Percentiles rank a stretch among this genome's conserved stretches.
phyloP scores from a whole-genome alignment of 2,113 vertebrate species.

The Mesitornis unicolor region DNA sequence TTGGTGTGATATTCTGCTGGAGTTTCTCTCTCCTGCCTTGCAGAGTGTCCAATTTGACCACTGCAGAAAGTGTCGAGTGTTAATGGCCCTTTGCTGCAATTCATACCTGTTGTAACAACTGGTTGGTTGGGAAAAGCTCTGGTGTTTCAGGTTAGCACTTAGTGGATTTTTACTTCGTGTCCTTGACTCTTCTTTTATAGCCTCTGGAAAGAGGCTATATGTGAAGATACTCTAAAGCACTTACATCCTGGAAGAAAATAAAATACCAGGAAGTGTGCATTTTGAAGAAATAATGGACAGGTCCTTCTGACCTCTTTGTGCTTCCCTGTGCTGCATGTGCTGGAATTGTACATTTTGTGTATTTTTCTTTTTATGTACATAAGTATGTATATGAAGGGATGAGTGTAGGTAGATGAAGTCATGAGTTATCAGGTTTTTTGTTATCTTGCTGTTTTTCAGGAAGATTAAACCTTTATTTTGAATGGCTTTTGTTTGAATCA shows the following conservation, averaged over 20 bases:
- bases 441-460: not conserved
- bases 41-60: too few relatives aligned
- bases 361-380: not conserved
- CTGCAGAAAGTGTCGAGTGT: not conserved
- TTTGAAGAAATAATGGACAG: not conserved
- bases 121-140: not conserved
- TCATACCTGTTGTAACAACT: not conserved
- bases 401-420: not conserved
- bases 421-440: not conserved
- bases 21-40: not conserved
- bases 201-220: not conserved
- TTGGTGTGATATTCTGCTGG: not conserved
- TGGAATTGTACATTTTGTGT: not conserved
- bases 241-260: not conserved
- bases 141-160: not conserved
- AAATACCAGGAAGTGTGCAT: not conserved
- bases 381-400: too few relatives aligned
- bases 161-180: not conserved
- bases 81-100: not conserved
- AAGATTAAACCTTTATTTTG: not conserved
- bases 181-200: not conserved
- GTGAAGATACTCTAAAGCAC: not conserved
- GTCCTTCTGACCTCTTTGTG: too few relatives aligned
- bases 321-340: not conserved
- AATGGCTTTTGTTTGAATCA: not conserved